Evolutionary conservation across 2,888 invertebrate species (phyloP), one percentile per base, ranked within the genome.

Genomic region (Blastobasis lacticolella): DNA sequence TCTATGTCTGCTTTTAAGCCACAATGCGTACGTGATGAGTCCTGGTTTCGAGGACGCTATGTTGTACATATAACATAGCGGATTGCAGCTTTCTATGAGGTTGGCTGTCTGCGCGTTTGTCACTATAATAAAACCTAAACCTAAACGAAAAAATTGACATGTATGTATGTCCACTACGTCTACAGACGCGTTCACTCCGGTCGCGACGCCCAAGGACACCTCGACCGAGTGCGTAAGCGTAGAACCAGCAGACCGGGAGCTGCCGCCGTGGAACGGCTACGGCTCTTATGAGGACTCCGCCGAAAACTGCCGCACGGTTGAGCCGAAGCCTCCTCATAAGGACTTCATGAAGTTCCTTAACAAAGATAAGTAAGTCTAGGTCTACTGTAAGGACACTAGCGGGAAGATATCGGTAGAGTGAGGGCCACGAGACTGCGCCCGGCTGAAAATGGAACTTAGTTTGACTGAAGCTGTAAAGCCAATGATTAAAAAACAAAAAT

Each of bases 221-320:
- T 60, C 67, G 5, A 67, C 62, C 0, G 76, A 78, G 52, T 71
- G 73, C 49, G 55, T 82, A 7, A 64, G 79, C 52, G 64, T 78
- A 48, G 67, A 60, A 2, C 56, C 81, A 46, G 69, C 73, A 4
- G 78, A 88, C 36, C 76, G 90, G 1, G 77, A 90, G 59, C 70
- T 94, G 46, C 97, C 97, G 0, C 97, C 97, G 0, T 97, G 95
- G 91, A 97, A 97, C 70, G 97, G 97, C 4, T 96, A 93, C 79
- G 97, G 97, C 0, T 92, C 93, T 0, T 94, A 95, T 69, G 96
- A 96, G 56, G 97, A 97, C 73, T 97, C 97, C 0, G 94, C 96
- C 6, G 94, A 94, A 60, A 97, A 96, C 70, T 97, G 97, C 69
- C 90, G 92, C 48, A 92, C 93, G 0, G 92, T 97, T 0, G 91